Evolutionary conservation across 2,113 vertebrate species (phyloP), one percentile per base, ranked within the genome.

Genomic region (Dendropsophus ebraccatus): DNA sequence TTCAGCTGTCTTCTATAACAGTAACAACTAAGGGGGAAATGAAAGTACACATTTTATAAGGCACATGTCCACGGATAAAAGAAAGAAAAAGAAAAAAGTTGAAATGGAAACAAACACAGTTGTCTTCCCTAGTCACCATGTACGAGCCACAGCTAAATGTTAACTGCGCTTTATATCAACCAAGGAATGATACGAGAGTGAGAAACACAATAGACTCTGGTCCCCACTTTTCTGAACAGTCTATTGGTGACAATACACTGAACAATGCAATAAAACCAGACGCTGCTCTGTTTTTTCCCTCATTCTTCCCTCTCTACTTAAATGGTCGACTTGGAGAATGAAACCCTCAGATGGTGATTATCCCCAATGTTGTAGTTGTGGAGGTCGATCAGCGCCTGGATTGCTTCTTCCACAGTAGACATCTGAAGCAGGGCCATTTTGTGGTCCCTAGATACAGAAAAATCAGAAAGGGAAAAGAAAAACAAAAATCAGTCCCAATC

Each of bases 341-440:
- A 99, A 87, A 99, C 98, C 91, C 97, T 95, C 92, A 99, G 95
- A 93, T 99, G 97, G 90, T 99, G 98, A 92, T 95, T 99, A 91
- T 96, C 96, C 84, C 97, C 97, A 93, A 99, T 96, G 93, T 97
- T 97, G 90, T 98, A 98, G 94, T 99, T 99, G 93, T 99, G 98
- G 88, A 99, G 97, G 92, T 99, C 97, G 83, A 99, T 98, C 94
- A 99, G 91, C 81, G 96, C 96, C 90, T 99, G 97, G 91, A 98
- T 98, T 87, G 97, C 97, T 94, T 99, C 98, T 91, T 99, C 97
- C 91, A 98, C 96, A 69, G 97, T 96, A 21, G 97, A 96, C 97
- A 99, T 97, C 93, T 99, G 98, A 92, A 99, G 96, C 88, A 99
- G 95, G 82, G 98, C 96, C 97, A 99, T 99, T 93, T 99, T 99